phyloP scores from a whole-genome alignment of 2,888 invertebrate species.

The Scaeva pyrastri region DNA sequence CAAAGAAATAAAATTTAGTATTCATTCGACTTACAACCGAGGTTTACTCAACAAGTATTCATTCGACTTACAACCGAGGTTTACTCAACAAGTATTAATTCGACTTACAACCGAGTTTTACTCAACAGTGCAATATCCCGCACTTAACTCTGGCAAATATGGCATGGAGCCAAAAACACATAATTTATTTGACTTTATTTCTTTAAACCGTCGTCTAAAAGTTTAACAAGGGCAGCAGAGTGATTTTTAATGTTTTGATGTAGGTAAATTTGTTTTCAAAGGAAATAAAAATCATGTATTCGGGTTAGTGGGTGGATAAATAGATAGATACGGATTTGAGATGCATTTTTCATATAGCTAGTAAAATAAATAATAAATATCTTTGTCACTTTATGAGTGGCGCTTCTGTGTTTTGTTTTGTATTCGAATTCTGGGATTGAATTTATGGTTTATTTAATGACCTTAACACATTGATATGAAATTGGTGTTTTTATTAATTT shows the following conservation, averaged over 20 bases:
- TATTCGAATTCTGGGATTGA: neutral
- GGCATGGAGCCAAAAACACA: conserved; percentile 60
- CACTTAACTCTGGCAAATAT: conserved; percentile 53
- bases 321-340: too few species aligned
- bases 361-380: too few species aligned
- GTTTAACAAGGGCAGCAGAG: conserved; percentile 63
- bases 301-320: conserved; percentile 69
- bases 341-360: too few species aligned
- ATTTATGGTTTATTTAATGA: neutral
- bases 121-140: too few species aligned
- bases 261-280: conserved; percentile 25
- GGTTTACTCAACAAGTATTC: too few species aligned
- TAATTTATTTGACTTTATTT: conserved; percentile 48
- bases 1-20: too few species aligned
- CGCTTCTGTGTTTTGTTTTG: neutral
- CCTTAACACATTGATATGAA: neutral
- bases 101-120: too few species aligned
- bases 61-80: too few species aligned
- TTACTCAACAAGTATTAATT: too few species aligned
- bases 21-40: too few species aligned
- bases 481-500: neutral
- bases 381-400: too few species aligned
- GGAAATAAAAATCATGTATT: conserved; percentile 48
- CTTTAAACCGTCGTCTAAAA: neutral
- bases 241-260: neutral